phyloP scores from a whole-genome alignment of 1,140 invertebrate genomes.

The Apis laboriosa region DNA sequence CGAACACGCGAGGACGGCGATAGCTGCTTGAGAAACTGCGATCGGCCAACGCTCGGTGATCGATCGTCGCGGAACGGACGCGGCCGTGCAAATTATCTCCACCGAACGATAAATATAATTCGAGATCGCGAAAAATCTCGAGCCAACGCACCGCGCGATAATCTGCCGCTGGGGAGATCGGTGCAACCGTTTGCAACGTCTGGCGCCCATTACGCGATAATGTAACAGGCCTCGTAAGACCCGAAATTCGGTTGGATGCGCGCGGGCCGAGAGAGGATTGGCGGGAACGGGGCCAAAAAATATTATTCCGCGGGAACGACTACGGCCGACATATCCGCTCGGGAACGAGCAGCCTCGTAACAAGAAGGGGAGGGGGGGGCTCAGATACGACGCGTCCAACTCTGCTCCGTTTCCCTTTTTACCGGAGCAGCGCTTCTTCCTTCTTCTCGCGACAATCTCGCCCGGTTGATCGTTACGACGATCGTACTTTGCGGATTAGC shows the following conservation, averaged over 20 bases:
- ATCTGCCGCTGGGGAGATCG: too few relatives aligned
- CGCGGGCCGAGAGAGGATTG: not conserved
- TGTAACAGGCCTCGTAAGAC: slow-evolving; percentile 58
- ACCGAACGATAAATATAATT: too few relatives aligned
- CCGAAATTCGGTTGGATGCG: slow-evolving; percentile 44
- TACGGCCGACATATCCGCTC: slow-evolving; percentile 34
- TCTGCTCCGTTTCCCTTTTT: not conserved
- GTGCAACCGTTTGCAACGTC: not conserved
- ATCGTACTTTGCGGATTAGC: slow-evolving; percentile 51
- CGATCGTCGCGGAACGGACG: slow-evolving; percentile 30
- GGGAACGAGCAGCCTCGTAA: slow-evolving; percentile 40
- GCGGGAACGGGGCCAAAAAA: slow-evolving; percentile 61
- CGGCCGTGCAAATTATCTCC: not conserved
- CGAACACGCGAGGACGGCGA: slow-evolving; percentile 27
- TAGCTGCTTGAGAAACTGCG: slow-evolving; percentile 51
- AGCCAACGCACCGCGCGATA: too few relatives aligned
- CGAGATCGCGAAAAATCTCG: too few relatives aligned
- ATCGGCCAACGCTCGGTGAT: slow-evolving; percentile 21
- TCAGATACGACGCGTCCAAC: slow-evolving; percentile 5
- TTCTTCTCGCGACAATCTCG: not conserved
- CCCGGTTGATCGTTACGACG: slow-evolving; percentile 47
- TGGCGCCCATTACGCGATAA: slow-evolving; percentile 32
- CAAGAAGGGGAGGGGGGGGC: not conserved
- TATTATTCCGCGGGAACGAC: slow-evolving; percentile 54
- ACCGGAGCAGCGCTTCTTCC: too few relatives aligned